phyloP scores from a whole-genome alignment of 1,140 invertebrate genomes.

The Drosophila lacteicornis region DNA sequence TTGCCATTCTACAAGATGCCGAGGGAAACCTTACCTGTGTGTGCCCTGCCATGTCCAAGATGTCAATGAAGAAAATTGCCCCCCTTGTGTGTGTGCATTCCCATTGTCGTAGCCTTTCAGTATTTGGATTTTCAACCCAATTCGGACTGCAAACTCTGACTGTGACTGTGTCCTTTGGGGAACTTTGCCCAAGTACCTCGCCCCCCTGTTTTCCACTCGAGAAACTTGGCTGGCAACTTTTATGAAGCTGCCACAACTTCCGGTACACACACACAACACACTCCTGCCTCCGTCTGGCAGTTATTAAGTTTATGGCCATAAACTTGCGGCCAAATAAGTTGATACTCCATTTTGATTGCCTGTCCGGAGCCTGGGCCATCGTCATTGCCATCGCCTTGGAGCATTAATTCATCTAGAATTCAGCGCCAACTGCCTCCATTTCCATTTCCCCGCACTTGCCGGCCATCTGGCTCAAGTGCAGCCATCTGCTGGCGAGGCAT shows the following conservation, averaged over 20 bases:
- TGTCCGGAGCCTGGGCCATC: slow-evolving; percentile 6
- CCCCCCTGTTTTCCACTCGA: slow-evolving; percentile 5
- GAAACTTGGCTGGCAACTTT: slow-evolving; percentile 5
- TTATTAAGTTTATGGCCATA: slow-evolving; percentile 75
- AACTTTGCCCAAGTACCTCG: slow-evolving; percentile 6
- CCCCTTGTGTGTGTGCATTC: neutral
- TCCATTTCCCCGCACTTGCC: neutral
- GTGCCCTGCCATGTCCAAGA: neutral
- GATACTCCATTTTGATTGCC: slow-evolving; percentile 70
- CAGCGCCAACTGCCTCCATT: neutral
- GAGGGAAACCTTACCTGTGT: neutral
- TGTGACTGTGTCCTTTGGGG: slow-evolving; percentile 15
- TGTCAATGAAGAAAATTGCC: slow-evolving; percentile 6
- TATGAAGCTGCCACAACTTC: slow-evolving; percentile 17
- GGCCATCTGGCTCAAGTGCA: slow-evolving; percentile 26
- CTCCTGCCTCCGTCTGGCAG: slow-evolving; percentile 29
- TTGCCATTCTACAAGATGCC: neutral
- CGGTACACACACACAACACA: neutral
- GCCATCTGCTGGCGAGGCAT: neutral
- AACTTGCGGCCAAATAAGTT: slow-evolving; percentile 68
- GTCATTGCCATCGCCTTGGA: slow-evolving; percentile 4
- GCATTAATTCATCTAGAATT: slow-evolving; percentile 23
- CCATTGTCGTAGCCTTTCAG: neutral
- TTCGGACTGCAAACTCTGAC: slow-evolving; percentile 1
- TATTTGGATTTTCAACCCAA: neutral